Conservation (phyloP, 1,140 invertebrate species). For the Helicoverpa armigera region DNA sequence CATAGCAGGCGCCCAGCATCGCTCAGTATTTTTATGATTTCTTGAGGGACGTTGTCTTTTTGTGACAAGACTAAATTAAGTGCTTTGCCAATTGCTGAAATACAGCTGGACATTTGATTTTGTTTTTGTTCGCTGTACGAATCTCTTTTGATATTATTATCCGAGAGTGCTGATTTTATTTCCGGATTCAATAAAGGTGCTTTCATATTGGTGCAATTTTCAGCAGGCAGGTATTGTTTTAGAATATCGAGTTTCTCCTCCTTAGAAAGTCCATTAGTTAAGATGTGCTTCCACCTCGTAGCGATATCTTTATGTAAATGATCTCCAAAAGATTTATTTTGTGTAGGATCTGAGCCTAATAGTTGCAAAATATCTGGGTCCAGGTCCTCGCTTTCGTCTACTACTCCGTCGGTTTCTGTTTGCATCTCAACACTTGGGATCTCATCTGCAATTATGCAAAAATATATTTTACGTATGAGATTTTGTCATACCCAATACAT, state of each 20-base stretch:
- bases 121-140: neutral
- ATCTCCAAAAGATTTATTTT: neutral
- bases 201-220: neutral
- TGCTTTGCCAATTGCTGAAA: neutral
- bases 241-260: neutral
- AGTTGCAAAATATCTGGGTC: neutral
- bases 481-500: neutral
- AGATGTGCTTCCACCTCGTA: neutral
- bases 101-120: neutral
- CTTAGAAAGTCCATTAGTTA: neutral
- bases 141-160: neutral
- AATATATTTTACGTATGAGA: neutral
- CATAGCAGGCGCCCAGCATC: slow-evolving; percentile 8
- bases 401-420: neutral
- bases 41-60: neutral
- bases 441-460: neutral
- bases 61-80: neutral
- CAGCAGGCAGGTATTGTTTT: neutral
- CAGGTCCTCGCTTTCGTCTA: neutral
- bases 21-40: slow-evolving; percentile 9
- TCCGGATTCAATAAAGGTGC: neutral
- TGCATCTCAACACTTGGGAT: neutral
- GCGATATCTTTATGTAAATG: neutral
- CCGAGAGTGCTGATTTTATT: neutral
- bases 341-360: neutral